Conservation (phyloP, 2,888 invertebrate species). For the Esperia sulphurella region DNA sequence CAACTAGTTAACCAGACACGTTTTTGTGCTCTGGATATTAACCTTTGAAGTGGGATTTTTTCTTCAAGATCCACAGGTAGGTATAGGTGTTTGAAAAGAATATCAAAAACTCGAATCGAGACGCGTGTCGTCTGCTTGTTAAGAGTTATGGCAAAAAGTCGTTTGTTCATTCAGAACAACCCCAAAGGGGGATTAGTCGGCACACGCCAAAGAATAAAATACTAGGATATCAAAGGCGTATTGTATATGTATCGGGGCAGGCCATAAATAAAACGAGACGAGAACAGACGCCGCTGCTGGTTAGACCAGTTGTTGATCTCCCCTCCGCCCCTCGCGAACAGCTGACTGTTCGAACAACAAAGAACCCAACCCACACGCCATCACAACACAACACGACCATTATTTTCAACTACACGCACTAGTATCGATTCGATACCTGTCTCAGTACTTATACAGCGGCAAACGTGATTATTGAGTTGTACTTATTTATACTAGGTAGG, state of each 20-base stretch:
- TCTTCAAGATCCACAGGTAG: too few species aligned
- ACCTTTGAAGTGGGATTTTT: not conserved
- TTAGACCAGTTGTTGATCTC: constrained; percentile 44
- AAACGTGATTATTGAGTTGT: constrained; percentile 21
- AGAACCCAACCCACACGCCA: constrained; percentile 45
- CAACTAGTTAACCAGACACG: not conserved
- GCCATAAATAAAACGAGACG: too few species aligned
- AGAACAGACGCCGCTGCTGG: constrained; percentile 19
- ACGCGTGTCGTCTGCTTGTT: too few species aligned
- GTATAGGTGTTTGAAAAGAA: too few species aligned
- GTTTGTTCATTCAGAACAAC: too few species aligned
- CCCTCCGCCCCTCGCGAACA: constrained; percentile 44
- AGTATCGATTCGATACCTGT: constrained; percentile 13
- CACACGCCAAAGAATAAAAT: too few species aligned
- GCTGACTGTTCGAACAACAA: constrained; percentile 70
- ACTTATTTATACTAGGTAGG: not conserved
- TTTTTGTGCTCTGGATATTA: not conserved
- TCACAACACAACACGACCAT: constrained; percentile 29
- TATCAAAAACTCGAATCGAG: too few species aligned
- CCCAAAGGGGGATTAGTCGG: too few species aligned
- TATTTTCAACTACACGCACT: constrained; percentile 21
- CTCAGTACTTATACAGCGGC: not conserved
- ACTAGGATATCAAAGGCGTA: too few species aligned
- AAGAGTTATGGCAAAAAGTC: too few species aligned
- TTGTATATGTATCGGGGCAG: too few species aligned